These are phyloP conservation scores for Catocala fraxini DNA, from an alignment of 2,888 invertebrate genomes.

Conservation along the genomic window DNA sequence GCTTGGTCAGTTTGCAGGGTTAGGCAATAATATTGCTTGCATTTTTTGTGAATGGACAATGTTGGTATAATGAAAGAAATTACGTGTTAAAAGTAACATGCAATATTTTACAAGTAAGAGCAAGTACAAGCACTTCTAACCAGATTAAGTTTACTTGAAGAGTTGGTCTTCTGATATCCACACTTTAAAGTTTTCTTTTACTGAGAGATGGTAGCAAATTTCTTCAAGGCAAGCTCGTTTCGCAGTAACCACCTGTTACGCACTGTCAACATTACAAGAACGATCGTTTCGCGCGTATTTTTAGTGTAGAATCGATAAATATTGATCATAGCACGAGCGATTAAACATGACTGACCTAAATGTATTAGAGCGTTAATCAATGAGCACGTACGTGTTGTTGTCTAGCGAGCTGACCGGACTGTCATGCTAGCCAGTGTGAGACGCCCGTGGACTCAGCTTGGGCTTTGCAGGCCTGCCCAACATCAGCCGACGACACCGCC, in stretches of 20 bases:
- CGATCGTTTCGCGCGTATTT: constrained; percentile 68
- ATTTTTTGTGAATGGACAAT: no score
- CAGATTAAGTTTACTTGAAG: no score
- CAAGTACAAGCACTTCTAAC: no score
- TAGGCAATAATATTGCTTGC: no score
- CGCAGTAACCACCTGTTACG: neutral
- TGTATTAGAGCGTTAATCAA: constrained; percentile 11
- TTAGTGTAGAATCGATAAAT: constrained; percentile 53
- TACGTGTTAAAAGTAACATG: no score
- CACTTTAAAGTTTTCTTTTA: neutral
- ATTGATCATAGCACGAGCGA: constrained; percentile 39
- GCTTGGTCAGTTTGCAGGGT: no score
- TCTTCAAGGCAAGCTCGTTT: neutral
- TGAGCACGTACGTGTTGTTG: constrained; percentile 27
- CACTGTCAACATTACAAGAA: constrained; percentile 65
- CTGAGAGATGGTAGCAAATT: neutral
- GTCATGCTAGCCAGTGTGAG: constrained; percentile 30
- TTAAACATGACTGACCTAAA: constrained; percentile 35
- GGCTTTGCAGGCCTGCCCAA: constrained; percentile 24
- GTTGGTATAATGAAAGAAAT: no score
- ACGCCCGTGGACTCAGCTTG: constrained; percentile 18
- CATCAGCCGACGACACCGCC: constrained; percentile 50
- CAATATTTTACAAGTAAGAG: no score
- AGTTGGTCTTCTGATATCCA: neutral
- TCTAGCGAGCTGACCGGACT: constrained; percentile 11